phyloP scores from a whole-genome alignment of 2,797 vertebrate species.

The Cygnus olor region DNA sequence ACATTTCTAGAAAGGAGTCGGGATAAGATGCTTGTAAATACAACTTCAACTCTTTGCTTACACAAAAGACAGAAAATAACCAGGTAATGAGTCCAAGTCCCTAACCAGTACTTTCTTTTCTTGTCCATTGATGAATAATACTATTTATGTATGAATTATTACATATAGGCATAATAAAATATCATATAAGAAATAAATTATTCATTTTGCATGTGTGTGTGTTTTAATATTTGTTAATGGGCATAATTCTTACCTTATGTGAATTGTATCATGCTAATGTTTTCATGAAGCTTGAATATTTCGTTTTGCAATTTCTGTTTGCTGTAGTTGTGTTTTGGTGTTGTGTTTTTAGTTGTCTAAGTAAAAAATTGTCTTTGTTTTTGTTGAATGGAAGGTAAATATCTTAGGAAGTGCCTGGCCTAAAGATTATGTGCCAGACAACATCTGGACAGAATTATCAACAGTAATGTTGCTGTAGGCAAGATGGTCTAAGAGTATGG shows the following conservation, averaged over 20 bases:
- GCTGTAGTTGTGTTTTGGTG: neutral
- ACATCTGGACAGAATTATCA: conserved; percentile 36
- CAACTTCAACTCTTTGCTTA: neutral
- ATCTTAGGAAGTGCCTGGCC: neutral
- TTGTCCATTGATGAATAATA: neutral
- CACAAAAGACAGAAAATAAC: neutral
- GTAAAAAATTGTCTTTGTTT: neutral
- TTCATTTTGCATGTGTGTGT: neutral
- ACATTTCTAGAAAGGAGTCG: neutral
- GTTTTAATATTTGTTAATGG: neutral
- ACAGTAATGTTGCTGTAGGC: neutral
- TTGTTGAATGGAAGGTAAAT: neutral
- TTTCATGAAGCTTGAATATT: neutral
- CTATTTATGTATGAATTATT: neutral
- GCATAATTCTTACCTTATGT: neutral
- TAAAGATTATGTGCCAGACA: neutral
- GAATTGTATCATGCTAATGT: neutral
- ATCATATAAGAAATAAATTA: neutral
- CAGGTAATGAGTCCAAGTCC: neutral
- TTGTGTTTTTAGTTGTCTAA: neutral
- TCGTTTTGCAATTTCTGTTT: neutral
- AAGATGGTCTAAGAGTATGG: neutral
- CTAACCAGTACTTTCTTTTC: neutral
- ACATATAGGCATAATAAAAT: neutral
- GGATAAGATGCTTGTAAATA: neutral